These are phyloP conservation scores for Tetropium fuscum DNA, from an alignment of 2,888 invertebrate species.

Conservation along the genomic window DNA sequence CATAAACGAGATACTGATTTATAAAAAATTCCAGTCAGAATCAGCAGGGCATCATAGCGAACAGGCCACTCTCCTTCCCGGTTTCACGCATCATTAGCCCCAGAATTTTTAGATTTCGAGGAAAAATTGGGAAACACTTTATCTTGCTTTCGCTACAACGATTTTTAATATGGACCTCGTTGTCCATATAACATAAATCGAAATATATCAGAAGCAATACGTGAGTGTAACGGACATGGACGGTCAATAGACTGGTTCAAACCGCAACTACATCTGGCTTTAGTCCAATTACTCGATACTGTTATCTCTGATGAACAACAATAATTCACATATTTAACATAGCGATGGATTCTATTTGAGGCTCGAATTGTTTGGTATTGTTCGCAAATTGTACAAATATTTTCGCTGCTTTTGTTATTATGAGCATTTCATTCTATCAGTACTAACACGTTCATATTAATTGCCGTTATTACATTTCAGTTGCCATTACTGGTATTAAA, in stretches of 20 bases:
- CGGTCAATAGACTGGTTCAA: conserved; percentile 37
- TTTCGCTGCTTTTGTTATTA: conserved; percentile 5
- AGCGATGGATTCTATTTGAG: conserved; percentile 33
- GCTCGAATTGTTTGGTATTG: conserved; percentile 30
- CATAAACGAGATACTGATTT: conserved; percentile 11
- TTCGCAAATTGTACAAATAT: conserved; percentile 9
- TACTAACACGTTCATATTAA: too few relatives aligned
- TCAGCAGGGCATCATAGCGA: conserved; percentile 26
- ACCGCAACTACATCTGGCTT: conserved; percentile 36
- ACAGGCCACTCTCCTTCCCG: conserved; percentile 36
- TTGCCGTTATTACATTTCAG: too few relatives aligned
- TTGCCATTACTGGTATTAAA: neutral
- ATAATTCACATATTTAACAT: conserved; percentile 44
- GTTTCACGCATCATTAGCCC: conserved; percentile 56
- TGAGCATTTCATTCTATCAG: neutral
- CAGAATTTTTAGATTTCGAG: conserved; percentile 43
- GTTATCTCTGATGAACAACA: conserved; percentile 42
- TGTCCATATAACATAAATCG: conserved; percentile 53
- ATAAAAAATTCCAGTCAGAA: conserved; percentile 41
- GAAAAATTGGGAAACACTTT: conserved; percentile 58
- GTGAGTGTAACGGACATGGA: conserved; percentile 46
- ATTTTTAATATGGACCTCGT: conserved; percentile 56
- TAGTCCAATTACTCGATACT: conserved; percentile 38
- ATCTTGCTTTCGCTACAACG: conserved; percentile 60
- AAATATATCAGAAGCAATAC: conserved; percentile 50